Conservation (phyloP, 2,113 vertebrate genomes). For the Pterocles gutturalis region DNA sequence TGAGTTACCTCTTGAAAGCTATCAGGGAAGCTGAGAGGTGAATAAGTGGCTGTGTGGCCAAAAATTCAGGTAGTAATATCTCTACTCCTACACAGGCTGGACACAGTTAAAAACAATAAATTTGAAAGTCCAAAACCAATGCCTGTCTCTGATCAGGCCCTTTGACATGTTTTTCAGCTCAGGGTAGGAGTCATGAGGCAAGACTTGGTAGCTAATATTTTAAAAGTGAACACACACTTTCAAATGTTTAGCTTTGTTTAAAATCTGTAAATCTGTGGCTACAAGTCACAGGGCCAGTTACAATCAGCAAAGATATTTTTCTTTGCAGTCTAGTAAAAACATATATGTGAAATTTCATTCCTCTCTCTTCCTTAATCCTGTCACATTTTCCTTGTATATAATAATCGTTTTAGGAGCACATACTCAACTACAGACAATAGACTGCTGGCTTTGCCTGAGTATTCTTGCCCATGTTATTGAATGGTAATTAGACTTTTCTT, state of each 20-base stretch:
- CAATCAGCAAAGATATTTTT: background rate
- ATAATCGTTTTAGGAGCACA: accelerated
- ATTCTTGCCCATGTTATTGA: background rate
- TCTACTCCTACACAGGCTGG: background rate
- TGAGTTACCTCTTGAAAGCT: background rate
- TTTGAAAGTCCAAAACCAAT: background rate
- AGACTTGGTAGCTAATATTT: background rate
- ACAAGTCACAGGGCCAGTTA: background rate
- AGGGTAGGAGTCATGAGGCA: background rate
- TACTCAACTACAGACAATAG: background rate
- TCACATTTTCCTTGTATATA: background rate
- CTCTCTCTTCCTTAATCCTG: background rate
- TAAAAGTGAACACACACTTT: background rate
- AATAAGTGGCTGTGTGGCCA: background rate
- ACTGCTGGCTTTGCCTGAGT: background rate
- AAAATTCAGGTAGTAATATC: background rate
- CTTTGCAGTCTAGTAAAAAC: background rate
- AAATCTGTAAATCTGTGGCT: background rate
- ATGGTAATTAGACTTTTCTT: background rate
- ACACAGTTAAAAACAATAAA: background rate
- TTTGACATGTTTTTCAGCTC: background rate
- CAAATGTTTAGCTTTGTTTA: background rate
- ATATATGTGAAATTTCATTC: background rate
- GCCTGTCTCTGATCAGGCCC: background rate
- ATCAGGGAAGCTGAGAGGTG: background rate